phyloP scores from a whole-genome alignment of 2,888 invertebrate genomes.

The Drosophila pseudotakahashii region DNA sequence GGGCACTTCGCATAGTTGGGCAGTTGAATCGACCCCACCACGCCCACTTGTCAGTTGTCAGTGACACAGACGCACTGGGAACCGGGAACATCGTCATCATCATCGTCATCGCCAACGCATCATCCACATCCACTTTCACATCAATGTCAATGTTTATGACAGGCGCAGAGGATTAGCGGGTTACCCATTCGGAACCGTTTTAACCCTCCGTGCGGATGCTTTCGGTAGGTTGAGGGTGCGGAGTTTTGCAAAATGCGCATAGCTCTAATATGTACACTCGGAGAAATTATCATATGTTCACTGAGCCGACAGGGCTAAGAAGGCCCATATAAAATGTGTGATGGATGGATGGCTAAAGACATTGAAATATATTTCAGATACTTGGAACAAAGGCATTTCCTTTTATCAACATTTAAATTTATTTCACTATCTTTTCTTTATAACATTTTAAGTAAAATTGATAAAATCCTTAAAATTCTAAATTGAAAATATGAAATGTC shows the following conservation, averaged over 20 bases:
- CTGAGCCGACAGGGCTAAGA: constrained; percentile 13
- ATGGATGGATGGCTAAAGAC: constrained; percentile 10
- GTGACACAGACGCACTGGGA: constrained; percentile 29
- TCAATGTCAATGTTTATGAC: constrained; percentile 79
- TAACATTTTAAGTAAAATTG: too few relatives aligned
- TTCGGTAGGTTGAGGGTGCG: constrained; percentile 14
- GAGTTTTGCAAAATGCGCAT: constrained; percentile 61
- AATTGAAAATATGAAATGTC: too few relatives aligned
- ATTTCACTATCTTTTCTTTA: background rate
- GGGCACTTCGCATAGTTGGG: constrained; percentile 51
- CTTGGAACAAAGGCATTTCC: background rate
- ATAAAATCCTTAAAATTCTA: too few relatives aligned
- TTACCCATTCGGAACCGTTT: constrained; percentile 68
- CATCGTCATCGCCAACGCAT: constrained; percentile 50
- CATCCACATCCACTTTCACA: constrained; percentile 58
- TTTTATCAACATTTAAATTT: background rate
- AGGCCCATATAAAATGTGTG: constrained; percentile 13
- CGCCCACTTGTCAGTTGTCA: constrained; percentile 74
- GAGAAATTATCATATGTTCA: constrained; percentile 39
- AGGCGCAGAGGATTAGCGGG: constrained; percentile 77
- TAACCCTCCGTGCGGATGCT: constrained; percentile 37
- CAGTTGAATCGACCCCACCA: constrained; percentile 52
- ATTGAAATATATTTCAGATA: background rate
- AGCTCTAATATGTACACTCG: constrained; percentile 29
- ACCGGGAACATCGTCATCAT: constrained; percentile 42